Conservation (phyloP, 2,113 vertebrate genomes). For the Lates calcarifer region DNA sequence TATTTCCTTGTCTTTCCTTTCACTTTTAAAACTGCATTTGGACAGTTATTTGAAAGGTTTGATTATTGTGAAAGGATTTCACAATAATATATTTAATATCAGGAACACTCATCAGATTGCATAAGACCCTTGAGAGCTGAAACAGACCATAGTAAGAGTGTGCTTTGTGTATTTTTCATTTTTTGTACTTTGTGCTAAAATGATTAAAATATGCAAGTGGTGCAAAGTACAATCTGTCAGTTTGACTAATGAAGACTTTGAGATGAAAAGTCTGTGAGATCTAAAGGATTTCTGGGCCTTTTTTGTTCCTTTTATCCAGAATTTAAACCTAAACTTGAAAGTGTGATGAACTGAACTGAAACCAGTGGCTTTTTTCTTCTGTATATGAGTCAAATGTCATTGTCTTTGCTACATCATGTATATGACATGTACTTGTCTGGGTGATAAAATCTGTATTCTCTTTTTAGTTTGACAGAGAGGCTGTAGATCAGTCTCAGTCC, state of each 20-base stretch:
- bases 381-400: neutral
- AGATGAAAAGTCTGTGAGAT: neutral
- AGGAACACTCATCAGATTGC: neutral
- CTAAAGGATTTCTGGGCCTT: neutral
- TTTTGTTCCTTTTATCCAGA: neutral
- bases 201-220: neutral
- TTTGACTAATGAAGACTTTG: neutral
- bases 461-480: neutral
- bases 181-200: neutral
- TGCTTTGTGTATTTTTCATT: too few species aligned
- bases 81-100: neutral
- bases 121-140: neutral
- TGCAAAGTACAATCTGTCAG: neutral
- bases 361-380: neutral
- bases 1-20: neutral
- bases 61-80: neutral
- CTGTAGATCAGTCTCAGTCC: neutral
- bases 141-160: neutral
- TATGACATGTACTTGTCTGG: neutral
- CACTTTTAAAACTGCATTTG: neutral
- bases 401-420: neutral
- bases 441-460: neutral
- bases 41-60: neutral
- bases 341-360: too few species aligned
- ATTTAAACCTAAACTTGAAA: neutral